Evolutionary conservation across 2,797 vertebrate genomes (phyloP), one percentile per base, ranked within the genome.

Genomic region (Falco naumanni): DNA sequence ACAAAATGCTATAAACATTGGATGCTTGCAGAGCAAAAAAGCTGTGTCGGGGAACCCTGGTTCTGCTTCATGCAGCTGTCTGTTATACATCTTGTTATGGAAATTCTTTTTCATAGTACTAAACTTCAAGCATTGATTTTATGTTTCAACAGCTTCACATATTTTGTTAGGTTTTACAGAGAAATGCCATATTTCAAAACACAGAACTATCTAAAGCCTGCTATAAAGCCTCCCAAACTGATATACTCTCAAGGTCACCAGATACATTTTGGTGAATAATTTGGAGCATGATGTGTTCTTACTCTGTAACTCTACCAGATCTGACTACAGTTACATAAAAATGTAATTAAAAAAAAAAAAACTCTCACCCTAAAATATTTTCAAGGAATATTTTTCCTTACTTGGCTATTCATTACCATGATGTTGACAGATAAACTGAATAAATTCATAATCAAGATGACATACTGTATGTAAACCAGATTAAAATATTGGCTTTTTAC

Each of bases 161-260:
- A 97, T 95, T 97, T 97, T 96, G 89, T 94, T 96, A 66, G 75
- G 88, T 97, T 97, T 98, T 96, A 95, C 71, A 78, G 60, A 94
- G 91, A 97, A 97, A 95, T 89, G 96, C 70, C 93, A 82, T 95
- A 96, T 97, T 97, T 97, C 64, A 96, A 98, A 96, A 97, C 94
- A 94, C 54, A 95, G 84, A 79, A 88, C 90, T 96, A 90, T 95
- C 96, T 96, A 96, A 96, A 96, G 85, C 50, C 25, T 56, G 83
- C 90, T 95, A 47, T 97, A 97, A 98, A 98, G 53, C 81, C 53
- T 96, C 96, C 93, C 89, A 95, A 93, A 89, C 34, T 92, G 90
- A 97, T 96, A 96, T 65, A 96, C 84, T 97, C 92, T 96, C 97
- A 98, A 98, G 97, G 98, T 98, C 97, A 97, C 96, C 85, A 95